Conservation (phyloP, 2,113 vertebrate genomes). For the Cheilinus undulatus region DNA sequence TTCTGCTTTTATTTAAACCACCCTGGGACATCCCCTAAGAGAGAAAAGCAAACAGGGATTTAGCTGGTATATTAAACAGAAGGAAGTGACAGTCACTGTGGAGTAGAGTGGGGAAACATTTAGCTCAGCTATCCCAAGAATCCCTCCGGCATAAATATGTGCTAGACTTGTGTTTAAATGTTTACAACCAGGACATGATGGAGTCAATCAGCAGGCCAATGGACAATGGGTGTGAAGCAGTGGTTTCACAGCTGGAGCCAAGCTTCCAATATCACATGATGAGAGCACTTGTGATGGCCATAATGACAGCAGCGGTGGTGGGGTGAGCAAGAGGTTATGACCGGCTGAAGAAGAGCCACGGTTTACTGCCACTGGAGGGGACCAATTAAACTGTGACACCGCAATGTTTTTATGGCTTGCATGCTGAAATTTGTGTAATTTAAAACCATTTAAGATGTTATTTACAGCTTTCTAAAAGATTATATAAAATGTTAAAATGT, state of each 20-base stretch:
- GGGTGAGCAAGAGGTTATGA: conserved; percentile 59
- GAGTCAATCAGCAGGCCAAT: conserved; percentile 25
- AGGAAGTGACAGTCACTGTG: conserved; percentile 52
- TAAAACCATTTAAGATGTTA: conserved; percentile 25
- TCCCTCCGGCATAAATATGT: conserved; percentile 32
- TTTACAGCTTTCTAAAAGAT: conserved; percentile 22
- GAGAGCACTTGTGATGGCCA: conserved; percentile 44
- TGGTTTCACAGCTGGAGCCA: conserved; percentile 58
- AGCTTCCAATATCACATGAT: conserved; percentile 56
- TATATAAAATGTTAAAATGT: conserved; percentile 23
- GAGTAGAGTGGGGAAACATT: conserved; percentile 37
- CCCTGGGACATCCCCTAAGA: conserved; percentile 63
- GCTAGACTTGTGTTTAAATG: conserved; percentile 55
- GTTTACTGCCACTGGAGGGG: conserved; percentile 49
- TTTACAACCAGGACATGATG: conserved; percentile 48
- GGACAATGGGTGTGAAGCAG: conserved; percentile 61
- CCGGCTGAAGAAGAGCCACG: conserved; percentile 20
- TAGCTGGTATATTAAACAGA: conserved; percentile 18
- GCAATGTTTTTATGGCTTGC: conserved; percentile 34
- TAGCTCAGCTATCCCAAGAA: conserved; percentile 54
- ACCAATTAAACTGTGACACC: conserved; percentile 38
- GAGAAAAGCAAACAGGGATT: conserved; percentile 33
- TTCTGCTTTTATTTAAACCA: conserved; percentile 11
- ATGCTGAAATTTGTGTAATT: conserved; percentile 30
- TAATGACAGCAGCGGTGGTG: conserved; percentile 50